Evolutionary conservation across 2,113 vertebrate genomes (phyloP), one percentile per base, ranked within the genome.

Genomic region (Nothoprocta perdicaria): DNA sequence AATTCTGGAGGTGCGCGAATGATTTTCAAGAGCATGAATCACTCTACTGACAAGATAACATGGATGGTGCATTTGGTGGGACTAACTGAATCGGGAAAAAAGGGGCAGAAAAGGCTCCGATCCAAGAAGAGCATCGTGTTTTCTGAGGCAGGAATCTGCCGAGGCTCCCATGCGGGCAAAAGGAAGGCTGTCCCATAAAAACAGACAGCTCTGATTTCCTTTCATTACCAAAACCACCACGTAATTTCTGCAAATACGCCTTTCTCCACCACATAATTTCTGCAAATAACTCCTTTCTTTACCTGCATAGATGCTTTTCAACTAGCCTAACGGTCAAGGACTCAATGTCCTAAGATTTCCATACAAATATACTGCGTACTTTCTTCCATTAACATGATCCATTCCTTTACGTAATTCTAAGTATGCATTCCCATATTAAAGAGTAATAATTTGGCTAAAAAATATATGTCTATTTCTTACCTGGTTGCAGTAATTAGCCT

Each of bases 381-480:
- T 95, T 91, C 81, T 91, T 74, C 88, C 74, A 43, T 96, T 96
- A 95, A 94, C 43, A 93, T 84, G 86, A 95, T 76, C 33, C 41
- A 12, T 65, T 94, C 61, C 83, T 95, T 95, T 95, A 96, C 29
- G 86, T 88, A 94, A 48, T 92, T 94, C 96, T 98, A 97, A 94
- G 95, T 84, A 95, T 94, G 94, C 90, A 92, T 95, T 96, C 95
- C 92, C 63, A 52, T 95, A 95, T 86, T 82, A 83, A 96, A 91
- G 97, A 97, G 95, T 94, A 96, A 96, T 91, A 89, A 95, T 96
- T 96, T 86, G 95, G 87, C 93, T 98, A 96, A 79, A 90, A 90
- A 93, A 95, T 94, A 96, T 93, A 86, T 79, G 95, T 93, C 94
- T 97, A 84, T 92, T 95, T 96, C 95, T 96, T 94, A 96, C 97